These are phyloP conservation scores for Limnothrissa miodon DNA, from an alignment of 2,113 vertebrate genomes.

Conservation along the genomic window DNA sequence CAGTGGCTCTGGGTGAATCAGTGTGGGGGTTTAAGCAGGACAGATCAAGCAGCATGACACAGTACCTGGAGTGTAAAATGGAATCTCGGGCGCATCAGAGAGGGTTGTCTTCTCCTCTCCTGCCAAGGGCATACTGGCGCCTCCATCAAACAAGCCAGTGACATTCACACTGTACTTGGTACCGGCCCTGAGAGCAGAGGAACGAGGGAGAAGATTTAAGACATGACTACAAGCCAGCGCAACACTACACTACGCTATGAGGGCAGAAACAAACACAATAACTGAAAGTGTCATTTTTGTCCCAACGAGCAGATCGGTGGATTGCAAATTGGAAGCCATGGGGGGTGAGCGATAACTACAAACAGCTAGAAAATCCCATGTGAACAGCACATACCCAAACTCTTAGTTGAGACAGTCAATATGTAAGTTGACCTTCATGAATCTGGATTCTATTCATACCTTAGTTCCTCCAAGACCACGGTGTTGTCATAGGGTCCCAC, in stretches of 20 bases:
- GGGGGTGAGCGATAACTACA: no score
- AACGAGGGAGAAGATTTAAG: no score
- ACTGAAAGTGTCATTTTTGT: no score
- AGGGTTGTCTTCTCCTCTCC: constrained; percentile 97
- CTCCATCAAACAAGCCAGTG: constrained; percentile 94
- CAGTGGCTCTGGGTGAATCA: neutral
- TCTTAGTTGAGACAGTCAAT: neutral
- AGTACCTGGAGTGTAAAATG: constrained; percentile 59
- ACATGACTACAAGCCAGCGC: neutral
- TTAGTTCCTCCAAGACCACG: constrained; percentile 93
- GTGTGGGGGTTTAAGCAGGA: neutral
- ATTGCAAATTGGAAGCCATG: no score
- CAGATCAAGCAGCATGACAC: neutral
- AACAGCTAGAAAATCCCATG: no score
- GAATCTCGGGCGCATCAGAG: constrained; percentile 75
- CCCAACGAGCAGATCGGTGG: no score
- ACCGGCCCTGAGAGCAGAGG: constrained; percentile 78
- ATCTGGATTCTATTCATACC: constrained; percentile 66
- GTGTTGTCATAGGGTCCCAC: constrained; percentile 96
- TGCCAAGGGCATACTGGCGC: constrained; percentile 89
- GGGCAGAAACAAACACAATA: no score
- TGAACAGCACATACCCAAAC: no score
- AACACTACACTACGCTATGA: no score
- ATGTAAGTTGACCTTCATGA: neutral
- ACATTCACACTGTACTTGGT: constrained; percentile 95